phyloP scores from a whole-genome alignment of 2,797 vertebrate genomes.

The Mionectes olivaceus region DNA sequence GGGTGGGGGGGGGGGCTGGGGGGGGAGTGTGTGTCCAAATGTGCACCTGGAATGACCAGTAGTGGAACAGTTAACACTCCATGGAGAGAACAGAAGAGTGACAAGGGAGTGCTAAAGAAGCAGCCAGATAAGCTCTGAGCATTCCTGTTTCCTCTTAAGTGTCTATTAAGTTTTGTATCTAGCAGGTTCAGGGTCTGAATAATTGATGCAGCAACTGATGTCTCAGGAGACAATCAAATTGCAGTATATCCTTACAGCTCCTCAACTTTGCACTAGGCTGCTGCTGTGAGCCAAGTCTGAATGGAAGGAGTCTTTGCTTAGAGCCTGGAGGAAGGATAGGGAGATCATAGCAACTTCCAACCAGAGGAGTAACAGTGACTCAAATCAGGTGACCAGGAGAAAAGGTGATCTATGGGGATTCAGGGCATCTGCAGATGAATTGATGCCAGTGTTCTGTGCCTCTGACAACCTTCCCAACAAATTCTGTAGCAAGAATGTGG shows the following conservation, averaged over 20 bases:
- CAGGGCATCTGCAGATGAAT: background rate
- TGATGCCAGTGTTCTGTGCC: background rate
- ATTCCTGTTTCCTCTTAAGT: background rate
- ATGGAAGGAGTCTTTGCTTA: background rate
- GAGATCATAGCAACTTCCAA: background rate
- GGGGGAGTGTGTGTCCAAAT: too few species aligned
- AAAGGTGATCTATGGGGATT: background rate
- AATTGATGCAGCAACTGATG: slow-evolving; percentile 20
- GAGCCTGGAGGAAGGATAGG: background rate
- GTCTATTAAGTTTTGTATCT: slow-evolving; percentile 18
- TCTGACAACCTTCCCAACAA: background rate
- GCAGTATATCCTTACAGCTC: background rate
- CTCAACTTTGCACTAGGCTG: background rate
- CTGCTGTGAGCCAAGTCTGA: background rate
- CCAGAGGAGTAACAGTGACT: background rate
- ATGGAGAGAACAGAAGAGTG: background rate
- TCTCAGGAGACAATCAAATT: background rate
- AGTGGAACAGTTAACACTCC: background rate
- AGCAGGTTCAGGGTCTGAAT: slow-evolving; percentile 38
- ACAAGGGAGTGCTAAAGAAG: background rate
- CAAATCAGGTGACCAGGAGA: background rate
- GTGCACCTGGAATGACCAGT: background rate
- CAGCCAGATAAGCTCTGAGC: background rate
- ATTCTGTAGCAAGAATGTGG: background rate
- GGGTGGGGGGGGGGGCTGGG: accelerated